Evolutionary conservation across 2,797 vertebrate genomes (phyloP), one percentile per base, ranked within the genome.

Genomic region (Etheostoma nigrum): DNA sequence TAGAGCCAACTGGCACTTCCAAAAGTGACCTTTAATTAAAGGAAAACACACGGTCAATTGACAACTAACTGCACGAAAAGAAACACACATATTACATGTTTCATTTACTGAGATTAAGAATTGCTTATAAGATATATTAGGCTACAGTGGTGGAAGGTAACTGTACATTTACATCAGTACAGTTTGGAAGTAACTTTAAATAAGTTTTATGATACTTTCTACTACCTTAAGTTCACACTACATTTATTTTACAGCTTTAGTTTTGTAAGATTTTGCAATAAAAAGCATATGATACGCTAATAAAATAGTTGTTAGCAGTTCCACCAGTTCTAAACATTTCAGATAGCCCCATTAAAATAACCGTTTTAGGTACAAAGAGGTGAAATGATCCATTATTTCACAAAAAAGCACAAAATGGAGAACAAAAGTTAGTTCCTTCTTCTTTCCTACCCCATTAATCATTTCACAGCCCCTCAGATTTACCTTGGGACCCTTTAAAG

Each of bases 21-120:
- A 1, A 40, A 54, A 7, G 52, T 65, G 62, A 76, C 66, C 69
- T 81, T 73, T 67, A 40, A 40, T 40, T 40, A 30, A 42, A 72
- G 36, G 36, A 55, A 52, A 80, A 78, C 62, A 71, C 21, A 11
- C 18, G 47, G 27, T 9, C 47, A 47, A 21, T 15, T 42, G 18
- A 65, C 48, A 9, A 40, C 19, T 30, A 45, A 62, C 6, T 4
- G 9, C 27, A 4, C 57, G 51, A 21, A 63, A 49, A 48, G 11
- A 45, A 25, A 21, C 25, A 45, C 4, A 59, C 57, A 51, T 30
- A 5, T 3, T 25, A 3, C 25, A 57, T 47, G 51, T 14, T 23
- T 7, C 27, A 52, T 71, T 81, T 57, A 1, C 33, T 23, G 47
- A 11, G 21, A 11, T 63, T 45, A 44, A 42, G 61, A 58, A 49